Conservation (phyloP, 2,888 invertebrate species). For the Hypena proboscidalis region DNA sequence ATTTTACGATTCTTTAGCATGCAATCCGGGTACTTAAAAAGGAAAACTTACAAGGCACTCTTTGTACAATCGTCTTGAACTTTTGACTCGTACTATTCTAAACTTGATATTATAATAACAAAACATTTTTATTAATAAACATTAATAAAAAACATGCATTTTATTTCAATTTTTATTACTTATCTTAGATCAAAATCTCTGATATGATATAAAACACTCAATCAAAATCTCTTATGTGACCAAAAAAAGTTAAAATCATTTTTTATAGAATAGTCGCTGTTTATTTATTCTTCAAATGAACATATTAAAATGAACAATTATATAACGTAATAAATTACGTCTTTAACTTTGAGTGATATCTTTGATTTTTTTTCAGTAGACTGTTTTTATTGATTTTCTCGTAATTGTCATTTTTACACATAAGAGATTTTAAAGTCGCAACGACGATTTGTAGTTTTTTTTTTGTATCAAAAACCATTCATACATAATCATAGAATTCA, state of each 20-base stretch:
- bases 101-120: background rate
- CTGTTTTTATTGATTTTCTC: background rate
- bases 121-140: background rate
- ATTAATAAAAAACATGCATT: background rate
- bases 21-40: constrained; percentile 14
- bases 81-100: background rate
- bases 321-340: background rate
- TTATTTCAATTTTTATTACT: background rate
- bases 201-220: constrained; percentile 3
- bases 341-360: background rate
- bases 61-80: background rate
- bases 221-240: constrained; percentile 6
- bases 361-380: background rate
- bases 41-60: background rate
- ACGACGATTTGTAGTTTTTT: too few species aligned
- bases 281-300: background rate
- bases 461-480: too few species aligned
- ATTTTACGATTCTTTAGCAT: constrained; percentile 18
- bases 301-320: background rate
- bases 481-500: too few species aligned
- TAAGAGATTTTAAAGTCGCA: background rate
- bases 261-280: background rate
- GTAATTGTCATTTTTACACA: background rate
- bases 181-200: constrained; percentile 1
- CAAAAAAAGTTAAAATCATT: background rate